Evolutionary conservation across 2,797 vertebrate species (phyloP), one percentile per base, ranked within the genome.

Genomic region (Moxostoma hubbsi): DNA sequence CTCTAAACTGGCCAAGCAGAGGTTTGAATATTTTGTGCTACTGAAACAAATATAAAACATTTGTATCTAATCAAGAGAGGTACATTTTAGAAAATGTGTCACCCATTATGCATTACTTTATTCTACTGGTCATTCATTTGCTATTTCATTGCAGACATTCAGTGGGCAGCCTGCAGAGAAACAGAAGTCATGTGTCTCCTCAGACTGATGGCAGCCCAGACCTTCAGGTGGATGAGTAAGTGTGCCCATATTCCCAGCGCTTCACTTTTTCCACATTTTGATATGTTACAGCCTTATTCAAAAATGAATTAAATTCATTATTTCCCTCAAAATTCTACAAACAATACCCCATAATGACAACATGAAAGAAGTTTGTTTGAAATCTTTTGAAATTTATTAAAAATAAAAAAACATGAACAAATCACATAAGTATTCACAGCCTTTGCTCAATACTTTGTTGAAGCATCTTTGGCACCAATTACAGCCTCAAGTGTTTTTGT

Each of bases 171-270:
- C 92, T 95, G 86, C 96, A 95, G 90, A 94, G 94, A 84, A 97
- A 98, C 87, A 94, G 95, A 92, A 95, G 86, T 91, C 96, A 96
- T 1, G 79, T 89, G 88, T 80, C 91, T 36, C 83, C 92, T 47
- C 96, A 90, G 83, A 89, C 24, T 24, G 2, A 87, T 10, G 95
- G 92, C 71, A 88, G 59, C 87, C 85, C 92, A 24, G 84, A 86
- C 53, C 90, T 93, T 88, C 92, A 85, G 50, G 91, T 89, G 67
- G 96, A 97, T 91, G 95, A 97, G 97, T 98, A 92, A 92, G 97
- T 90, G 84, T 84, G 7, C n/a, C 46, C 18, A 18, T 18, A 18
- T 18, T 18, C 18, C 1, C 18, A 18, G 18, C 18, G 18, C 18
- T 18, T 18, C 18, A 18, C 18, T 18, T 18, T 1, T 18, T 18